Conservation (phyloP, 2,888 invertebrate genomes). For the Argyra leucocephala region DNA sequence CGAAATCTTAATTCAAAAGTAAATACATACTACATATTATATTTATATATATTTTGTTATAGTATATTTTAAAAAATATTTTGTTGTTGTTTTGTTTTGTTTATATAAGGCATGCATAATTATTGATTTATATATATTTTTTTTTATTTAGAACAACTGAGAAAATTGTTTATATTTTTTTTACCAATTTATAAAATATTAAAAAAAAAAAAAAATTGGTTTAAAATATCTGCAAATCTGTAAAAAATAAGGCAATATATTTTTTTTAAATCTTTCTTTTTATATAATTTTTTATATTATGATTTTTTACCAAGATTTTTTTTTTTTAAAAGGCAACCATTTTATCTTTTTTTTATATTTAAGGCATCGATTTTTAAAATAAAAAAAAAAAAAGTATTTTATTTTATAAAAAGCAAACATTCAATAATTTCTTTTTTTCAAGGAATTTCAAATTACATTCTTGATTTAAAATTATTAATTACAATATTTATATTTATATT, state of each 20-base stretch:
- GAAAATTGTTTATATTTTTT: too few relatives aligned
- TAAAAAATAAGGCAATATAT: background rate
- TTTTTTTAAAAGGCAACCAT: background rate
- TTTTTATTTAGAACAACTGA: background rate
- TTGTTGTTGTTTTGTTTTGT: background rate
- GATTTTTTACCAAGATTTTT: background rate
- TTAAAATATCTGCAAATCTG: background rate
- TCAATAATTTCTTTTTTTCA: too few relatives aligned
- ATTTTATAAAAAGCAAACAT: background rate
- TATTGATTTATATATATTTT: background rate
- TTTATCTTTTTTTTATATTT: background rate
- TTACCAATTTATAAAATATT: too few relatives aligned
- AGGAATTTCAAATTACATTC: too few relatives aligned
- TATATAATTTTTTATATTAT: too few relatives aligned
- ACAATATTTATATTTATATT: too few relatives aligned
- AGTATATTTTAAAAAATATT: background rate
- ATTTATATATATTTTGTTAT: background rate
- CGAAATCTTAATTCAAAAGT: background rate
- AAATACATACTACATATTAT: background rate
- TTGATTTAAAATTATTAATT: too few relatives aligned
- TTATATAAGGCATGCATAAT: background rate
- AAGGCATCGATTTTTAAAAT: background rate
- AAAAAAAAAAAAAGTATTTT: too few relatives aligned
- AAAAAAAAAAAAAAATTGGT: background rate
- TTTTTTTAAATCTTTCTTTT: background rate